Evolutionary conservation across 2,888 invertebrate genomes (phyloP), one percentile per base, ranked within the genome.

Genomic region (Hypsopygia costalis): DNA sequence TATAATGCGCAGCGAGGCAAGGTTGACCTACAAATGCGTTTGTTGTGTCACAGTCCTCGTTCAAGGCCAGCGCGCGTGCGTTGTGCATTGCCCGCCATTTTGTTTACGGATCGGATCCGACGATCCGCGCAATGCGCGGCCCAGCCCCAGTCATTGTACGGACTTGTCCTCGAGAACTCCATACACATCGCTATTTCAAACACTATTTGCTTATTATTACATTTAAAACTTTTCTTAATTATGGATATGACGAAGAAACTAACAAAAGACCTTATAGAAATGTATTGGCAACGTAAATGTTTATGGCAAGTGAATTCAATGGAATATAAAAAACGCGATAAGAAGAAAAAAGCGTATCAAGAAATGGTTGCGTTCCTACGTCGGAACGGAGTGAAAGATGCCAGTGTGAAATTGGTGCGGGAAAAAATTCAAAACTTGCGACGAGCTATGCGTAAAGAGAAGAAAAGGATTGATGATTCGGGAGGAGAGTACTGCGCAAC

Each of bases 281-380:
- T 46, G 46, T 46, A 46, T 25, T 46, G 42, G 42, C 42, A 46
- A 25, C 33, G 42, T 8, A 46, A 42, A 28, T 46, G 46, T 29
- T 11, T 46, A 11, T 46, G 46, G 42, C 42, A 46, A 46, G 46
- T 46, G 7, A 34, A 31, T 22, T 40, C 40, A 1, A 40, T 34
- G 27, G 46, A 46, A 1, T 46, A 46, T 27, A 42, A 42, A 10
- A 41, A 31, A 20, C 39, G 40, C 28, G 46, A 40, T 12, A 12
- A 37, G 11, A 42, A 46, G 32, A 42, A 34, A 9, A 39, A 37
- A 32, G 46, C 46, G 10, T 46, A 46, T 21, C 29, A 35, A 16
- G 42, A 46, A 11, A 46, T 46, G 4, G 42, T 40, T 1, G 10
- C 12, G 30, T 45, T 42, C 34, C 37, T 46, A 29, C 42, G 46